phyloP scores from a whole-genome alignment of 37 sponge, comb jelly and placozoan species.

The Halichondria panicea region DNA sequence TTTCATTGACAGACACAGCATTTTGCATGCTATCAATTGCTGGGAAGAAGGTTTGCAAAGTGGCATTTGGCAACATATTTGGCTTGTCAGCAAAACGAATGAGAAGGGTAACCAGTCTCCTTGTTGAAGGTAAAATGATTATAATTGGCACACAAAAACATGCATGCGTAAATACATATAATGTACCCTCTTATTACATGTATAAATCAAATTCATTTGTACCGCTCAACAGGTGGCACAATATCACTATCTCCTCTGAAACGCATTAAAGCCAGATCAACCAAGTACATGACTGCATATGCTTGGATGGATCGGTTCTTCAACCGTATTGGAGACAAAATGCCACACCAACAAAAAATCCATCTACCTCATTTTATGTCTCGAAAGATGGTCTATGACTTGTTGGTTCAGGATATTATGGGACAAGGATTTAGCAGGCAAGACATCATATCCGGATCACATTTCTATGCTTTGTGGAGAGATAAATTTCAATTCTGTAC shows the following conservation, averaged over 20 bases:
- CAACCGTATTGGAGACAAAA: constrained; percentile 41
- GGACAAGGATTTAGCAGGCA: constrained; percentile 9
- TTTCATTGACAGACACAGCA: not conserved
- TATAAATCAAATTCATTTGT: no score
- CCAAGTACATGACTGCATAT: constrained; percentile 18
- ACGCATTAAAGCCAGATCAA: no score
- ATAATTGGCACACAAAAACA: no score
- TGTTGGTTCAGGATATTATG: constrained; percentile 15
- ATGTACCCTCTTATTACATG: no score
- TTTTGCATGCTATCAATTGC: not conserved
- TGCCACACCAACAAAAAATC: constrained; percentile 44
- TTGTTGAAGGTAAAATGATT: not conserved
- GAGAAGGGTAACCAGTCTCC: not conserved
- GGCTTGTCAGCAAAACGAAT: constrained; percentile 5
- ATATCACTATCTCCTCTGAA: no score
- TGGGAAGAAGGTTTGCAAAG: constrained; percentile 19
- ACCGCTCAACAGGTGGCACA: no score
- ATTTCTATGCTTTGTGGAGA: constrained; percentile 49
- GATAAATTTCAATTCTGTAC: constrained; percentile 20
- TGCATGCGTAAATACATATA: no score
- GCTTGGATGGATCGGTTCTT: constrained; percentile 59
- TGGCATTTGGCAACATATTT: not conserved
- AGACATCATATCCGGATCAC: constrained; percentile 15
- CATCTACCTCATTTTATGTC: constrained; percentile 52
- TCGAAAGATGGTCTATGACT: constrained; percentile 34